Percentiles rank a stretch among this genome's conserved stretches.
Evolutionary conservation across 1,140 invertebrate genomes (phyloP).

Genomic region (Pentalonia nigronervosa): DNA sequence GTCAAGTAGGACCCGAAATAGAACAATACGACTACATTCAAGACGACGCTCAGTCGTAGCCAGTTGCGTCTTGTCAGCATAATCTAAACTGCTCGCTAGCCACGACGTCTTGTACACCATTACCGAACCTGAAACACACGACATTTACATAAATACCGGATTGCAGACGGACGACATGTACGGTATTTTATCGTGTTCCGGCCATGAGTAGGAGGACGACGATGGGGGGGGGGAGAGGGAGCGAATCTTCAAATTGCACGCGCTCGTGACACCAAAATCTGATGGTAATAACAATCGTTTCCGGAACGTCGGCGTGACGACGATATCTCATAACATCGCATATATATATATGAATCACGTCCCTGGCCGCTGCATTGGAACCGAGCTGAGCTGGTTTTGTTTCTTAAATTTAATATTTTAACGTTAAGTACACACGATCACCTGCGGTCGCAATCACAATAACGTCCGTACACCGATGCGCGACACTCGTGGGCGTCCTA

Average conservation of each 20-base stretch:
- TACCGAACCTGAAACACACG: slow-evolving; percentile 49
- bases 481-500: too few relatives aligned
- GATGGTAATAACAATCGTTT: slow-evolving; percentile 7
- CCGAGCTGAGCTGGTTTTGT: not conserved
- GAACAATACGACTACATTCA: slow-evolving; percentile 75
- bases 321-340: not conserved
- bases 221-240: too few relatives aligned
- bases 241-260: not conserved
- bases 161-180: not conserved
- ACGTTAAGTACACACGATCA: too few relatives aligned
- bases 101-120: slow-evolving; percentile 56
- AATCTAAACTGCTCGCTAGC: slow-evolving; percentile 54
- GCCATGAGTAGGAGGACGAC: too few relatives aligned
- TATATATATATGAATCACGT: not conserved
- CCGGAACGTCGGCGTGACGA: not conserved
- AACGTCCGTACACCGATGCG: not conserved
- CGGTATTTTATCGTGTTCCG: not conserved
- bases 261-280: not conserved
- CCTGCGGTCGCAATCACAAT: not conserved
- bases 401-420: not conserved
- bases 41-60: slow-evolving; percentile 75
- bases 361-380: not conserved
- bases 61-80: slow-evolving; percentile 69
- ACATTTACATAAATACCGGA: slow-evolving; percentile 1
- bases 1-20: slow-evolving; percentile 72